phyloP scores from a whole-genome alignment of 2,113 vertebrate genomes.

The Cepphus grylle region DNA sequence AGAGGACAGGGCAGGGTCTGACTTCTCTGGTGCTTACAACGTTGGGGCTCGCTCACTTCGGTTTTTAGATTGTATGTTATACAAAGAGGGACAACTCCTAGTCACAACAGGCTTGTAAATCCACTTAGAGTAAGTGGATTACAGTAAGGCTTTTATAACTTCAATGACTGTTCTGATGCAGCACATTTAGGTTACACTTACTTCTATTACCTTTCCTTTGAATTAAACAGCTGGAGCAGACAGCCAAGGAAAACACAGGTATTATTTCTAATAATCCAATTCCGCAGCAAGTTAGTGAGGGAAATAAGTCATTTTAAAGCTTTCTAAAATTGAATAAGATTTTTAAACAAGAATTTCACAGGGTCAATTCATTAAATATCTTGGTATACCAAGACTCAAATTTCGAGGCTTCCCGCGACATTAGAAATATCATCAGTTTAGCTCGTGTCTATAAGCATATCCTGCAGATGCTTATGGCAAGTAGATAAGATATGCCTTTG shows the following conservation, averaged over 20 bases:
- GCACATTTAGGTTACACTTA: not conserved
- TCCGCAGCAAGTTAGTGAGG: not conserved
- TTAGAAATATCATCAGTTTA: not conserved
- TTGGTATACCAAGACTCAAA: not conserved
- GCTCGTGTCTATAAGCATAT: not conserved
- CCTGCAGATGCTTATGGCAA: not conserved
- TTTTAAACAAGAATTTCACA: not conserved
- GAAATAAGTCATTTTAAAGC: not conserved
- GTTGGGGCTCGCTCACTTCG: not conserved
- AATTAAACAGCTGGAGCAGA: not conserved
- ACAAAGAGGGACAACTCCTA: not conserved
- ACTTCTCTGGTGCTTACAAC: not conserved
- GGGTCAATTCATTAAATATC: not conserved
- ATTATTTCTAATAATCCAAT: constrained; percentile 16
- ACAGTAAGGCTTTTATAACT: not conserved
- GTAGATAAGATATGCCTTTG: not conserved
- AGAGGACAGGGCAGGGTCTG: not conserved
- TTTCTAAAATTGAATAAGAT: not conserved
- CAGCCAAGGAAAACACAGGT: not conserved
- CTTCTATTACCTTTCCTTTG: not conserved
- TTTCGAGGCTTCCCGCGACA: not conserved
- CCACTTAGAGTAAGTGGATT: constrained; percentile 11
- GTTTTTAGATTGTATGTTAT: not conserved
- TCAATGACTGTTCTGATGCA: not conserved
- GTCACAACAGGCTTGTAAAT: not conserved